Conservation (phyloP, 2,797 vertebrate species). For the Momotus momota region DNA sequence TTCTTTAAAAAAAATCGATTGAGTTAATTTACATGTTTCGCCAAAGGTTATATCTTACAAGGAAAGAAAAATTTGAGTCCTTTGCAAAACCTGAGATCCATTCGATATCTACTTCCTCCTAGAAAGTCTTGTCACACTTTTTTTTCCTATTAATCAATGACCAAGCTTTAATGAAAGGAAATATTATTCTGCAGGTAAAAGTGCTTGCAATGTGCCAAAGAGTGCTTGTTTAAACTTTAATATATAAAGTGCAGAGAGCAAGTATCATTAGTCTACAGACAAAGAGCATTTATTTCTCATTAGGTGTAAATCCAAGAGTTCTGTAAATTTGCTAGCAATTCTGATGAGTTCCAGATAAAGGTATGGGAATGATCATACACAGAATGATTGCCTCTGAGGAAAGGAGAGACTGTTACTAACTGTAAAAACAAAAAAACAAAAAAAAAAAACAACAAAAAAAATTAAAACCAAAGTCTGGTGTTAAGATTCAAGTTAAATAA, state of each 20-base stretch:
- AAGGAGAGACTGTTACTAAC: not conserved
- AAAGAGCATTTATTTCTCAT: not conserved
- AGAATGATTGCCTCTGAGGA: not conserved
- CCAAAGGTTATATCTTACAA: not conserved
- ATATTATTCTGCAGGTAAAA: constrained; percentile 20
- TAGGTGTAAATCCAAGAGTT: not conserved
- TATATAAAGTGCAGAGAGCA: not conserved
- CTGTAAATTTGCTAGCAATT: not conserved
- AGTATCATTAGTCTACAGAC: not conserved
- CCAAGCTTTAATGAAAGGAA: constrained; percentile 13
- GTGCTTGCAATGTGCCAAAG: not conserved
- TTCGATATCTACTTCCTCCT: not conserved
- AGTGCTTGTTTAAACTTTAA: constrained; percentile 1
- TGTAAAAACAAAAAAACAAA: not conserved
- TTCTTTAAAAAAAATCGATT: not conserved
- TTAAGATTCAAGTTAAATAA: not conserved
- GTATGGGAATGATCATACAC: not conserved
- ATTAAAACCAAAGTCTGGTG: not conserved
- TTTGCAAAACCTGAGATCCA: not conserved
- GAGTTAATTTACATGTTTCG: not conserved
- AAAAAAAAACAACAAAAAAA: not conserved
- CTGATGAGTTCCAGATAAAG: not conserved
- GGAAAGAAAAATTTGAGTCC: not conserved
- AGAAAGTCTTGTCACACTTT: not conserved
- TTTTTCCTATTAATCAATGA: constrained; percentile 13